Percentiles rank a stretch among this genome's conserved stretches.
Evolutionary conservation across 2,888 invertebrate genomes (phyloP).

Genomic region (Adelognathus sp.): DNA sequence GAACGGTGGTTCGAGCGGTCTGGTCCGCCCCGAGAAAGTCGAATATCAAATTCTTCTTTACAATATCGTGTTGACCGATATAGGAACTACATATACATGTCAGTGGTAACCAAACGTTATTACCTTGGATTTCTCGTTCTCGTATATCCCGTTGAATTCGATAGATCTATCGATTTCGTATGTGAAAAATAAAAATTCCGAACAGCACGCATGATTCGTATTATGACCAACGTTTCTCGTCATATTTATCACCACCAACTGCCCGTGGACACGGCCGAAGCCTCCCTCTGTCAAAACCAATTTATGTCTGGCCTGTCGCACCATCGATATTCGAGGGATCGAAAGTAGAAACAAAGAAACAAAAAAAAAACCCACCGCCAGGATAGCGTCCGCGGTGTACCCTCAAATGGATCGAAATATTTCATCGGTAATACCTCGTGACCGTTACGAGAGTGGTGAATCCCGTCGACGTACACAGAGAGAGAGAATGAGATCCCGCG

Average conservation of each 20-base stretch:
- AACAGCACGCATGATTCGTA: not conserved
- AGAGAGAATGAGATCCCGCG: too few relatives aligned
- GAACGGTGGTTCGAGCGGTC: not conserved
- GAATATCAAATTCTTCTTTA: not conserved
- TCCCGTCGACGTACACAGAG: not conserved
- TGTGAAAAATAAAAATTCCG: not conserved
- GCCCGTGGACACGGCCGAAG: not conserved
- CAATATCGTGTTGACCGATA: slow-evolving; percentile 12
- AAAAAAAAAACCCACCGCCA: slow-evolving; percentile 5
- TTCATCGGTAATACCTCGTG: slow-evolving; percentile 30
- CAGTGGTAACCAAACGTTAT: slow-evolving; percentile 2
- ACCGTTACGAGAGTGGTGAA: slow-evolving; percentile 1
- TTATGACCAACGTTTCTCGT: not conserved
- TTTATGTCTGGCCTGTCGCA: slow-evolving; percentile 32
- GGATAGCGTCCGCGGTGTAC: slow-evolving; percentile 17
- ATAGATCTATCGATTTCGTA: slow-evolving; percentile 6
- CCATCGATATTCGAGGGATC: slow-evolving; percentile 12
- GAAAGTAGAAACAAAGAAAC: not conserved
- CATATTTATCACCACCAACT: not conserved
- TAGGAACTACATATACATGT: not conserved
- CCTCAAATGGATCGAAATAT: slow-evolving; percentile 47
- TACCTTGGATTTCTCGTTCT: slow-evolving; percentile 21
- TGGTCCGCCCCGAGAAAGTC: not conserved
- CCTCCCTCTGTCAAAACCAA: slow-evolving; percentile 36
- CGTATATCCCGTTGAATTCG: not conserved